phyloP scores from a whole-genome alignment of 2,888 invertebrate species.

The Rhodophaea formosa region DNA sequence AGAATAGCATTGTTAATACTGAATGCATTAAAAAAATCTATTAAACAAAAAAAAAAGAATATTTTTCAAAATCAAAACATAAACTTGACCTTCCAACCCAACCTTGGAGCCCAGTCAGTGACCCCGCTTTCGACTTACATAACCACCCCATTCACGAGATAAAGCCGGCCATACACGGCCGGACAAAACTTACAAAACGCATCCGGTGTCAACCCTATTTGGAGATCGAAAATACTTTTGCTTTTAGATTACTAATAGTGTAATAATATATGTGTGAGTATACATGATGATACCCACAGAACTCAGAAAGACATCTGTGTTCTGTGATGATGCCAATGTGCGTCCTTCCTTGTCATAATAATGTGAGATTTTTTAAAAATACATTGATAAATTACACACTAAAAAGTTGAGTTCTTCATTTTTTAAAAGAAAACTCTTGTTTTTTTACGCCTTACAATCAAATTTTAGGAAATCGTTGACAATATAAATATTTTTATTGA shows the following conservation, averaged over 20 bases:
- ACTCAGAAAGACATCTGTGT: no score
- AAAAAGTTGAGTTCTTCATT: no score
- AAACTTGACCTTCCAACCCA: slow-evolving; percentile 9
- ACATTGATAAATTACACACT: no score
- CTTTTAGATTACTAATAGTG: not conserved
- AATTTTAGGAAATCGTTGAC: no score
- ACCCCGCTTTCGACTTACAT: slow-evolving; percentile 17
- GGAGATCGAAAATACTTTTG: slow-evolving; percentile 15
- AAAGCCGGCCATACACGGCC: slow-evolving; percentile 6
- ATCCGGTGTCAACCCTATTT: slow-evolving; percentile 1
- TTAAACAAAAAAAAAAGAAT: not conserved
- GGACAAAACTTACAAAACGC: slow-evolving; percentile 9
- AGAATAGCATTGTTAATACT: no score
- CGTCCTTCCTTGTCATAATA: no score
- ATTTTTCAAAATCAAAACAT: slow-evolving; percentile 5
- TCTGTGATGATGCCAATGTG: no score
- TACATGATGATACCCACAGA: not conserved
- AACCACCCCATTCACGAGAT: slow-evolving; percentile 10
- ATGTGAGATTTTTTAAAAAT: no score
- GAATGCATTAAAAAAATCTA: no score
- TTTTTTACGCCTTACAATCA: no score
- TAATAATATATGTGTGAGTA: not conserved
- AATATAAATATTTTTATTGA: no score
- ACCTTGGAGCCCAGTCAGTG: slow-evolving; percentile 6
- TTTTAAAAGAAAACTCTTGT: no score